Percentiles rank a stretch among this genome's conserved stretches.
phyloP scores from a whole-genome alignment of 2,888 invertebrate genomes.

The Allophyes oxyacanthae region DNA sequence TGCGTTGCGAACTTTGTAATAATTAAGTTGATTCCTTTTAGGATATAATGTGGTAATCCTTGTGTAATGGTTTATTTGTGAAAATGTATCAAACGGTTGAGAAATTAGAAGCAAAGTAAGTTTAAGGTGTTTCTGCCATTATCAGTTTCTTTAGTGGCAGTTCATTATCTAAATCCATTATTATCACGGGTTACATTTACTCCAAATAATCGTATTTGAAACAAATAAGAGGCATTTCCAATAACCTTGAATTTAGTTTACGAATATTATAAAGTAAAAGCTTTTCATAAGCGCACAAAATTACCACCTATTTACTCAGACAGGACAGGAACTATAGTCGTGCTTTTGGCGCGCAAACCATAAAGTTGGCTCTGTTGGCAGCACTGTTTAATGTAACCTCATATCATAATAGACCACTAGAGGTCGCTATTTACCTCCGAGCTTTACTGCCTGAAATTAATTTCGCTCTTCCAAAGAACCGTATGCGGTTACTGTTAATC shows the following conservation, averaged over 20 bases:
- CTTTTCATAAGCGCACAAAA: conserved; percentile 10
- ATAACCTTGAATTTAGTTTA: too few relatives aligned
- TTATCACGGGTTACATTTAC: too few relatives aligned
- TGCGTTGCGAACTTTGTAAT: conserved; percentile 32
- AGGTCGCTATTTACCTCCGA: conserved; percentile 57
- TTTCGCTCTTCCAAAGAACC: conserved; percentile 54
- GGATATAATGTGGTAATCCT: conserved; percentile 20
- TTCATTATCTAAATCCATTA: too few relatives aligned
- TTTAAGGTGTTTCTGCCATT: too few relatives aligned
- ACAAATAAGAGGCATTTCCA: too few relatives aligned
- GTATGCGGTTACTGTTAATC: conserved; percentile 63
- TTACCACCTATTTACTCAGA: conserved; percentile 6
- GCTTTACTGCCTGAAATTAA: conserved; percentile 59
- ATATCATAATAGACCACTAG: conserved; percentile 39
- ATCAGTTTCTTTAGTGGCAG: too few relatives aligned
- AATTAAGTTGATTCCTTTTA: conserved; percentile 28
- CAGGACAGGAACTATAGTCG: conserved; percentile 1
- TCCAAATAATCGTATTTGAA: too few relatives aligned
- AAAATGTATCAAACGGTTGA: not conserved
- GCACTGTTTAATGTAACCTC: conserved; percentile 33
- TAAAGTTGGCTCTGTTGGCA: conserved; percentile 53
- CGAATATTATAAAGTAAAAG: not conserved
- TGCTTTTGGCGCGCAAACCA: conserved; percentile 42
- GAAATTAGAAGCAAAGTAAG: too few relatives aligned
- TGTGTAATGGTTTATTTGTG: not conserved